Base-by-base conservation (phyloP, 2,797 vertebrate species). In the Dendrocincla fuliginosa region DNA sequence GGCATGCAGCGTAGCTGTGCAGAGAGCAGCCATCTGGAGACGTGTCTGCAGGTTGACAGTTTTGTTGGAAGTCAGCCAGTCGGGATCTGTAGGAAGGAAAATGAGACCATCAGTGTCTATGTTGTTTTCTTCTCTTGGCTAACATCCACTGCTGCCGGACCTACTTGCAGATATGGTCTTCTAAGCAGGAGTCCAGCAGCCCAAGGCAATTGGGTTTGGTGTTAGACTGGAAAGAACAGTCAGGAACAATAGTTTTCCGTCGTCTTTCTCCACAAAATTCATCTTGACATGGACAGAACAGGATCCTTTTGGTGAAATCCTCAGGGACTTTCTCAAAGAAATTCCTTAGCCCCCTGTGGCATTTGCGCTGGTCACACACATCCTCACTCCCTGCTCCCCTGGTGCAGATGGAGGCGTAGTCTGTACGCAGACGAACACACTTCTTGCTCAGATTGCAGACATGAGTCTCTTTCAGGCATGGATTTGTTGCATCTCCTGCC, bases 101-200 rank as follows among this genome's bases (percentile, higher is more conserved):
- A 90, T 9, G 74, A 95, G 57, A 91, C 59, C 42, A 59, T 96
- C 67, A 97, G 93, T 57, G 67, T 32, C 7, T 2, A 41, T 44
- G 41, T n/a, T 80, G 47, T 57, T 91, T 32, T 92, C 41, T 44
- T 79, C 71, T 84, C 49, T 42, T 50, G 64, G 78, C 30, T 60
- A 41, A 46, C 13, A 64, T 41, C 90, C 2, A 2, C 59, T 87
- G 89, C 57, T 89, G 65, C 52, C 4, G 13, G 55, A 97, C 59
- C 94, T 96, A 99, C 99, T 98, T 99, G 99, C 99, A 99, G 74
- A 99, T 96, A n/a, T 98, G 97, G 28, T 99, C 98, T 12, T 97
- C 93, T 30, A 98, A 96, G 83, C 99, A 99, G 79, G 97, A 97
- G 69, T 97, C 98, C 96, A 98, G 98, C 85, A 99, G 98, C 61